Conservation (phyloP, 2,888 invertebrate genomes). For the Lypha dubia region DNA sequence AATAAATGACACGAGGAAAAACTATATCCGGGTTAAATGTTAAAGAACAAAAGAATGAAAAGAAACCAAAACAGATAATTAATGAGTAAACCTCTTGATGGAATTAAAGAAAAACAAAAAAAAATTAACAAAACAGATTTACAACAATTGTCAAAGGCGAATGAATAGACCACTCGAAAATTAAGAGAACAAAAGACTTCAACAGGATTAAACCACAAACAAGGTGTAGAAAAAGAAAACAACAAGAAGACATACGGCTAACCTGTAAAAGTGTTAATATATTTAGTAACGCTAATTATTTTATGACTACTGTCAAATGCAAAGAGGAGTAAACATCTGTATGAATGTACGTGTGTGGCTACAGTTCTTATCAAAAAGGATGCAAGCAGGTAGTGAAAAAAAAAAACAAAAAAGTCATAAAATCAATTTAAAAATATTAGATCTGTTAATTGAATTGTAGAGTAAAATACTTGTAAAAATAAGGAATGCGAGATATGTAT, state of each 20-base stretch:
- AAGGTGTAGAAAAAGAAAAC: background rate
- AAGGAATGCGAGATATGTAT: conserved; percentile 2
- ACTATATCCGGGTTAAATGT: conserved; percentile 50
- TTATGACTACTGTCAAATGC: conserved; percentile 60
- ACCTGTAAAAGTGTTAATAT: conserved; percentile 51
- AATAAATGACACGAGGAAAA: background rate
- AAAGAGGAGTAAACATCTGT: conserved; percentile 37
- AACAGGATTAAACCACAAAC: conserved; percentile 32
- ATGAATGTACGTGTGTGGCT: no score
- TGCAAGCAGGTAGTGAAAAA: conserved; percentile 39
- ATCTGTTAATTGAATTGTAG: background rate
- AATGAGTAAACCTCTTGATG: conserved; percentile 11
- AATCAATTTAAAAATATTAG: background rate
- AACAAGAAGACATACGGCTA: background rate
- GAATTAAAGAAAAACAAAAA: background rate
- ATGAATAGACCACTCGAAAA: conserved; percentile 57
- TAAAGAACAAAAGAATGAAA: conserved; percentile 1
- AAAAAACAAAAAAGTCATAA: background rate
- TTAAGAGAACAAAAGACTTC: conserved; percentile 28
- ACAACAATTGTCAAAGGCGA: conserved; percentile 62
- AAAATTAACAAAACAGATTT: conserved; percentile 46
- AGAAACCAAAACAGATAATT: conserved; percentile 47
- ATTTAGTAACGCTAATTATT: conserved; percentile 61
- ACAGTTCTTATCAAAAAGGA: background rate
- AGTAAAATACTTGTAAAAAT: conserved; percentile 2